Evolutionary conservation across 2,797 vertebrate genomes (phyloP), one percentile per base, ranked within the genome.

Genomic region (Mycteria americana): DNA sequence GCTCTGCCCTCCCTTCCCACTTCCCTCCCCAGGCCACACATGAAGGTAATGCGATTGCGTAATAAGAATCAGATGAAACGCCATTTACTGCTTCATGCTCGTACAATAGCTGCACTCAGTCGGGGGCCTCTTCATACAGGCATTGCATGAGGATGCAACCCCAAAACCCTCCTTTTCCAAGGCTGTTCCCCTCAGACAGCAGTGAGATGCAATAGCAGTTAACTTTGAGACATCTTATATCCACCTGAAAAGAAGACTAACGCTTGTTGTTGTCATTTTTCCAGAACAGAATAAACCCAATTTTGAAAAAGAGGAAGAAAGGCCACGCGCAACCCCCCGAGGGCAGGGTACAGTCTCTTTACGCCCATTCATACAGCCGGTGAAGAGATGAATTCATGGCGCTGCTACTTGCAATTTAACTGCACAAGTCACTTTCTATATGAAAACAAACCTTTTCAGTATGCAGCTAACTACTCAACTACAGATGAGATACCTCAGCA

Each of bases 1-100:
- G 1, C 53, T 91, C 62, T 89, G 91, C 43, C 53, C 53, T 92
- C 68, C 72, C 37, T 90, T 92, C 83, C 92, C 84, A 86, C 51
- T 87, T 94, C 86, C 90, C 79, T 88, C 41, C 35, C 53, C 60
- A 75, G 91, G 91, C 89, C 96, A 96, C 92, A 93, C 92, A 92
- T 83, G 94, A 86, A 94, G 89, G 95, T 84, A 93, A 88, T 6
- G 24, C 9, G 2, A 91, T 57, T 43, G 27, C 79, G 35, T 92
- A 95, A 83, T 60, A 92, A 84, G 73, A 93, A 95, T 92, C 91
- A 89, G 87, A 95, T 11, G 4, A 96, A 92, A 81, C 50, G 65
- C 25, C 67, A 89, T 91, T 92, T 95, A 77, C 48, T 87, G 60
- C 45, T 70, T 74, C 57, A 41, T 21, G 39, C 62, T 92, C 1